Evolutionary conservation across 2,888 invertebrate genomes (phyloP), one percentile per base, ranked within the genome.

Genomic region (Latrodectus hesperus): DNA sequence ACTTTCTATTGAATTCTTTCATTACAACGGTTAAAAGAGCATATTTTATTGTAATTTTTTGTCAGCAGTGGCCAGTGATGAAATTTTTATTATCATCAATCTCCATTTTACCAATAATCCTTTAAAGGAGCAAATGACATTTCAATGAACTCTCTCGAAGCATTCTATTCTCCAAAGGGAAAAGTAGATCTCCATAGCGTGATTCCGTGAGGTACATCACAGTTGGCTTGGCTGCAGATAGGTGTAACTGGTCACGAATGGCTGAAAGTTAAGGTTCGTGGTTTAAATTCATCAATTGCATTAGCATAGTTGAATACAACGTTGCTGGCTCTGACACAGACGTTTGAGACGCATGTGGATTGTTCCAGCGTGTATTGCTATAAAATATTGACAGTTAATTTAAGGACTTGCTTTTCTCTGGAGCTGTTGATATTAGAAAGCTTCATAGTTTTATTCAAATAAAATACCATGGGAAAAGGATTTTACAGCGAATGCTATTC

Each of bases 241-340:
- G 84, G 84, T 85, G 79, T 74, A 85, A 79, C 79, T 55, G 70
- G 85, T 85, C 85, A 85, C 85, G 85, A 85, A 85, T 55, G 12
- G 64, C 22, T 65, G 26, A 22, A 53, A 26, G 78, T 67, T 84
- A 68, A 73, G 79, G 79, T 85, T 74, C 74, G 70, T 79, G 78
- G 78, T 72, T 74, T 16, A 79, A 84, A 84, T 84, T 84, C 84
- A 84, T 84, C 84, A 84, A 84, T 84, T 79, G 16, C 70, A 85
- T 85, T 85, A 79, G 85, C 85, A 85, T 85, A 85, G 85, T 60
- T n/a, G 75, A 78, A 85, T 79, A 74, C 74, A 79, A 71, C 71
- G 64, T 78, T 74, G 84, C 55, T 78, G 65, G 77, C 67, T 84
- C 79, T 64, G 55, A 26, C 52, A 60, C 74, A 74, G 65, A 14